Evolutionary conservation across 2,797 vertebrate genomes (phyloP).

Genomic region (Microcaecilia unicolor): DNA sequence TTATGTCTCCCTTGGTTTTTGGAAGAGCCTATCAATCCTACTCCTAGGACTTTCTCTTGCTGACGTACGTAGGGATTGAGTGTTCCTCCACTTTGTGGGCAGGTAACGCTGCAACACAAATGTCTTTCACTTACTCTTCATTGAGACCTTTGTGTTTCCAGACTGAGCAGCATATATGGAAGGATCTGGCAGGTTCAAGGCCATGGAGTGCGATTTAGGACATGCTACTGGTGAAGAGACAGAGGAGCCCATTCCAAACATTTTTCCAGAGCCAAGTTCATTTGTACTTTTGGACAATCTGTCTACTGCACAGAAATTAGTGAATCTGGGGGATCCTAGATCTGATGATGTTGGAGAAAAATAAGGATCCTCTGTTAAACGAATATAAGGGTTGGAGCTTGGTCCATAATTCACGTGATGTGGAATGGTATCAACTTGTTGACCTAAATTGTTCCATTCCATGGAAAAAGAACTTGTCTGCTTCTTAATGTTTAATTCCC

Average conservation of each 20-base stretch:
- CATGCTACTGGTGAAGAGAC: background rate
- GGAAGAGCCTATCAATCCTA: too few species aligned
- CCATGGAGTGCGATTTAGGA: background rate
- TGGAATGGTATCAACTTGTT: rapidly evolving
- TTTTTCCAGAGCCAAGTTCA: too few species aligned
- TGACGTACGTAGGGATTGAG: too few species aligned
- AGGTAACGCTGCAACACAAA: too few species aligned
- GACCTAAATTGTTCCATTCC: conserved; percentile 6
- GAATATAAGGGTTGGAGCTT: conserved; percentile 3
- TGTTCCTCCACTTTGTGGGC: too few species aligned
- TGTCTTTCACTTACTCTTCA: conserved; percentile 29
- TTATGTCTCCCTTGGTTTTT: too few species aligned
- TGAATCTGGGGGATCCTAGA: conserved; percentile 6
- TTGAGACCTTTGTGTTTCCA: background rate
- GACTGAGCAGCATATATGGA: background rate
- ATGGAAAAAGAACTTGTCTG: background rate
- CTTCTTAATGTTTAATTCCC: background rate
- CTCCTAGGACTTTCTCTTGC: too few species aligned
- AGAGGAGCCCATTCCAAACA: background rate
- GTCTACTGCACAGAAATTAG: conserved; percentile 1
- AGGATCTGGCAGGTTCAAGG: background rate
- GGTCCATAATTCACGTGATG: background rate
- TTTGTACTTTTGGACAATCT: too few species aligned
- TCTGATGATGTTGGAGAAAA: conserved; percentile 38
- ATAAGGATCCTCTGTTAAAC: conserved; percentile 49